Conservation (phyloP, 2,113 vertebrate genomes). For the Calypte anna region DNA sequence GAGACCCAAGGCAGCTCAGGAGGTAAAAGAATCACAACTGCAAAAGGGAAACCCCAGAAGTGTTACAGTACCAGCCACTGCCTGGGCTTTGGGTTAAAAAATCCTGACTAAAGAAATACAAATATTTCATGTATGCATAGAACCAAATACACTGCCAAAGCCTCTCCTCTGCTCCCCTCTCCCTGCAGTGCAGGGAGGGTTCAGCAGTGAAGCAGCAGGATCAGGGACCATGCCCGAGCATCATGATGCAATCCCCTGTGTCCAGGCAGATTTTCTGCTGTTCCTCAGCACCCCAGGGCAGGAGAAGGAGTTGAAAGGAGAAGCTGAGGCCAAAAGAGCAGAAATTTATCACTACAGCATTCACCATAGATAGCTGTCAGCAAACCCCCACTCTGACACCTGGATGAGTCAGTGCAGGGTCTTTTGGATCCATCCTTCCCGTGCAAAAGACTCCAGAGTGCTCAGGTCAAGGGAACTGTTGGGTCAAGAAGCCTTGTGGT, state of each 20-base stretch:
- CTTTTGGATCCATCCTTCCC: background rate
- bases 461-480: background rate
- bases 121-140: background rate
- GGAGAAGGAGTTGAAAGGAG: background rate
- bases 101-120: background rate
- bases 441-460: background rate
- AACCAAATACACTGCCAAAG: background rate
- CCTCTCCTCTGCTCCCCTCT: background rate
- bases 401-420: background rate
- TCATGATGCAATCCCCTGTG: background rate
- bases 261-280: background rate
- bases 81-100: background rate
- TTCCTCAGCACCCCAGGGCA: background rate
- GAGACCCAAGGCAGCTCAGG: background rate
- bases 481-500: background rate
- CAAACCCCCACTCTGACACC: background rate
- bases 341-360: background rate
- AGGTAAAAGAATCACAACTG: background rate
- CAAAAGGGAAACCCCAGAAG: background rate
- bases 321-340: background rate
- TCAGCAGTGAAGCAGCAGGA: background rate
- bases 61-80: rapidly evolving
- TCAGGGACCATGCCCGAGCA: background rate
- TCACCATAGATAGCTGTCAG: background rate
- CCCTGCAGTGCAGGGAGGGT: background rate